Conservation (phyloP, 2,888 invertebrate genomes). For the Leptopterna dolabrata region DNA sequence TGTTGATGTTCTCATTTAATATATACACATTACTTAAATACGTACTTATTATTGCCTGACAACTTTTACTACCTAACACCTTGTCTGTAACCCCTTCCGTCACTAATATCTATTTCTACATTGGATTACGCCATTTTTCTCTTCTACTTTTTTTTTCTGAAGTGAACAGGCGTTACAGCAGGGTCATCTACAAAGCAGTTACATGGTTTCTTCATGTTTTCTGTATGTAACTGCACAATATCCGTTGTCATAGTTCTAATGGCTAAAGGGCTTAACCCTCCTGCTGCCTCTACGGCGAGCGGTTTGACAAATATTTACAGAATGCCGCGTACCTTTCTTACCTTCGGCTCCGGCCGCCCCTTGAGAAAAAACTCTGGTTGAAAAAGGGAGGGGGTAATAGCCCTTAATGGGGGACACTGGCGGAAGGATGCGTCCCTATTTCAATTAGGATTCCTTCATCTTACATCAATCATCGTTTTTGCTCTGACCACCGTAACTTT, state of each 20-base stretch:
- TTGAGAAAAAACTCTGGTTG: background rate
- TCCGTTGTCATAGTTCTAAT: slow-evolving; percentile 7
- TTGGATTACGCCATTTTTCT: background rate
- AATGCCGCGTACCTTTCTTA: slow-evolving; percentile 23
- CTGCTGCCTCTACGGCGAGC: background rate
- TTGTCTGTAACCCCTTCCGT: background rate
- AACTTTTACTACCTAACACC: too few species aligned
- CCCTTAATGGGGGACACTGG: slow-evolving; percentile 46
- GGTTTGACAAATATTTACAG: slow-evolving; percentile 35
- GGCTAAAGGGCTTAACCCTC: background rate
- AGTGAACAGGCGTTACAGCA: background rate
- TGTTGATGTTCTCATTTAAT: too few species aligned
- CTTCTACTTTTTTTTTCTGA: background rate
- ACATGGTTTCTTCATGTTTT: slow-evolving; percentile 34
- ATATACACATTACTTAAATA: too few species aligned
- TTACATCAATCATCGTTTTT: slow-evolving; percentile 44
- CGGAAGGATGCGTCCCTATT: slow-evolving; percentile 45
- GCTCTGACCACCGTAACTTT: slow-evolving; percentile 26
- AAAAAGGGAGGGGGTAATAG: slow-evolving; percentile 34
- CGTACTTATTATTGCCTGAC: too few species aligned
- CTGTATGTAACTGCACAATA: slow-evolving; percentile 33
- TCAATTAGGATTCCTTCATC: slow-evolving; percentile 46
- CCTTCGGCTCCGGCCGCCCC: background rate
- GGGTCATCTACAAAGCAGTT: background rate
- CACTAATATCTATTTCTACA: background rate